Conservation (phyloP, 1,140 invertebrate species). For the Magallana angulata region DNA sequence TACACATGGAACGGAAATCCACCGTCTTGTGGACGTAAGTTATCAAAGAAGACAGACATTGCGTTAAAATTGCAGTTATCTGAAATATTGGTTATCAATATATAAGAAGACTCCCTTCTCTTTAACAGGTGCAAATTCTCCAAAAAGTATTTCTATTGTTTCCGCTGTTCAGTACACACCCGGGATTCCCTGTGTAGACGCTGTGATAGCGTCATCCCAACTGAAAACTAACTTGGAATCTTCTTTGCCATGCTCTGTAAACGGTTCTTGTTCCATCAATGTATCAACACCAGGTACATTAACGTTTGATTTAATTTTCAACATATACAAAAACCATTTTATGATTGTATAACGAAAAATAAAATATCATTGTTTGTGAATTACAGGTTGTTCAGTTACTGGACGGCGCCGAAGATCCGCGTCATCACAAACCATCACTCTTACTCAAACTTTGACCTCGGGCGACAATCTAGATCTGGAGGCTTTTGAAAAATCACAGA, state of each 20-base stretch:
- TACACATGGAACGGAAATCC: not conserved
- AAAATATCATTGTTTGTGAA: no score
- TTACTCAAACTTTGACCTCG: not conserved
- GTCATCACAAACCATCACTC: not conserved
- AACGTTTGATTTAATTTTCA: no score
- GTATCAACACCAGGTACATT: not conserved
- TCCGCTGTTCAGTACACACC: not conserved
- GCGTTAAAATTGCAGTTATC: not conserved
- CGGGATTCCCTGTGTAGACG: not conserved
- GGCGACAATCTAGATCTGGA: constrained; percentile 7
- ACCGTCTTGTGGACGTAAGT: constrained; percentile 27
- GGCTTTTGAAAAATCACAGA: constrained; percentile 29
- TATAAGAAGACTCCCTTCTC: no score
- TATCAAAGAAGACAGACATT: not conserved
- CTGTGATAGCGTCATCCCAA: not conserved
- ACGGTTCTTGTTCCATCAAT: not conserved
- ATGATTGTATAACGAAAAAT: no score
- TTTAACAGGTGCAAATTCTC: not conserved
- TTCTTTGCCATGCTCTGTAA: not conserved
- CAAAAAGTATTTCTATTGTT: not conserved
- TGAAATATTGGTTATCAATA: not conserved
- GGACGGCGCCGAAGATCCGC: not conserved
- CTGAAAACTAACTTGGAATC: not conserved
- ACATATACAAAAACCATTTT: no score
- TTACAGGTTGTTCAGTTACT: not conserved